phyloP scores from a whole-genome alignment of 2,113 vertebrate genomes.

The Entosphenus tridentatus region DNA sequence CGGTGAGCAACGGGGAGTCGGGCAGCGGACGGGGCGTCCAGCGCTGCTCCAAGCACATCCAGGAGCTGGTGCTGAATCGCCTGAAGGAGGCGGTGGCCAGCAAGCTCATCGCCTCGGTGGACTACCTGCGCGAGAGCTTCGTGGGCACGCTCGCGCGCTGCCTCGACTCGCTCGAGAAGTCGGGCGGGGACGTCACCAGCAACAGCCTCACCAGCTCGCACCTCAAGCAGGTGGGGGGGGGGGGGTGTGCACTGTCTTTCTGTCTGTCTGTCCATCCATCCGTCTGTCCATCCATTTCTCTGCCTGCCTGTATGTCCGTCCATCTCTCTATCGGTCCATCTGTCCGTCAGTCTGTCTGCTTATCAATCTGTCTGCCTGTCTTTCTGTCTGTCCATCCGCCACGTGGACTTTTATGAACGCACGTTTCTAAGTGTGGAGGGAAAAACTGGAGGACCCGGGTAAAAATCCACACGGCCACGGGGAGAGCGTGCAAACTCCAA shows the following conservation, averaged over 20 bases:
- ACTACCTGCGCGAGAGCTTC: conserved; percentile 84
- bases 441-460: no score
- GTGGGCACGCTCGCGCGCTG: conserved; percentile 84
- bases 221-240: conserved; percentile 55
- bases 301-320: no score
- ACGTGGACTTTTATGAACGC: no score
- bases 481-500: no score
- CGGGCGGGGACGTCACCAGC: conserved; percentile 26
- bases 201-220: conserved; percentile 71
- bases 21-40: conserved; percentile 67
- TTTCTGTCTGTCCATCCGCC: no score
- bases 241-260: background rate
- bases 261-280: no score
- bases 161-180: conserved; percentile 74
- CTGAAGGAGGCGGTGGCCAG: conserved; percentile 88
- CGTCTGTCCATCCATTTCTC: no score
- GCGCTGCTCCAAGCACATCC: conserved; percentile 75
- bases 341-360: no score
- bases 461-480: no score
- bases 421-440: no score
- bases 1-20: conserved; percentile 41
- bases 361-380: no score
- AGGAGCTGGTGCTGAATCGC: conserved; percentile 66
- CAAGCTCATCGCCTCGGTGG: conserved; percentile 78
- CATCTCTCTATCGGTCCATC: no score